phyloP scores from a whole-genome alignment of 2,797 vertebrate species.

The Enteromius thamalakanensis region DNA sequence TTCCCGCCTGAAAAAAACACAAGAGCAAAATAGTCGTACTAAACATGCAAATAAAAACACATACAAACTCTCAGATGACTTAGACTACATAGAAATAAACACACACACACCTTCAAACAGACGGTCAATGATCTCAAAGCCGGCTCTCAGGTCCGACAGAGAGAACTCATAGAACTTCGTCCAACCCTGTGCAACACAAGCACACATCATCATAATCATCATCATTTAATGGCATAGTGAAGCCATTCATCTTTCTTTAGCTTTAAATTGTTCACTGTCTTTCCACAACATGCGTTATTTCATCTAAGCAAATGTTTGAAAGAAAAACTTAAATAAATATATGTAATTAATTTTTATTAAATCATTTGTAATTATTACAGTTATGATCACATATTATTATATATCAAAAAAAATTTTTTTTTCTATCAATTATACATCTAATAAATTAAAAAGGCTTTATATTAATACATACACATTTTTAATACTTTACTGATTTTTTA shows the following conservation, averaged over 20 bases:
- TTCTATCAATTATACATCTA: too few relatives aligned
- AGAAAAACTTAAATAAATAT: background rate
- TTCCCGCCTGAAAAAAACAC: slow-evolving; percentile 78
- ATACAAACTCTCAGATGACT: background rate
- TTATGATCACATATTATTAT: too few relatives aligned
- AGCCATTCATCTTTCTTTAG: slow-evolving; percentile 8
- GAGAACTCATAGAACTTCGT: slow-evolving; percentile 99
- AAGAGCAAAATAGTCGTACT: background rate
- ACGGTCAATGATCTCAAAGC: slow-evolving; percentile 91
- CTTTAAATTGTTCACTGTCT: background rate
- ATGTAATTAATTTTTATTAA: too few relatives aligned
- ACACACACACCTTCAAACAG: slow-evolving; percentile 87
- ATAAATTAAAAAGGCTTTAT: background rate
- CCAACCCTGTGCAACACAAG: slow-evolving; percentile 84
- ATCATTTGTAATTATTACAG: too few relatives aligned
- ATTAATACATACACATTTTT: background rate
- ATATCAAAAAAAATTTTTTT: too few relatives aligned
- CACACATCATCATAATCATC: background rate
- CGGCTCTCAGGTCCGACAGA: slow-evolving; percentile 92
- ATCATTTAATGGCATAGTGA: background rate
- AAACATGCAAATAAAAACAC: background rate
- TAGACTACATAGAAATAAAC: background rate
- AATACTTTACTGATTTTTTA: background rate
- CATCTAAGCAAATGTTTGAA: background rate
- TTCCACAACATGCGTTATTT: background rate